Conservation (phyloP, 2,113 vertebrate genomes). For the Xiphias gladius region DNA sequence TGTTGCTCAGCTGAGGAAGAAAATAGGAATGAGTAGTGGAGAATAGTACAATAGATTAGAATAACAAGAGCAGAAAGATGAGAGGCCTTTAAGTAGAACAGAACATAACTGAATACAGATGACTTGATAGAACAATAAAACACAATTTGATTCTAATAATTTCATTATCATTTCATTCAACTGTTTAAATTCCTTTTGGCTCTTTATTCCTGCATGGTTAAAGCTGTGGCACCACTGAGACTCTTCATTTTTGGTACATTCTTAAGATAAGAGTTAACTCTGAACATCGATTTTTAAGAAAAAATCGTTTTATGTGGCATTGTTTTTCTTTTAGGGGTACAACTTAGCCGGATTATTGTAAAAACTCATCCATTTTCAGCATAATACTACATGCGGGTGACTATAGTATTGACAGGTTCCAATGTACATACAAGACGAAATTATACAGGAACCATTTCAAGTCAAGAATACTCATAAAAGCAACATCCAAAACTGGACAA, state of each 20-base stretch:
- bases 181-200: not conserved
- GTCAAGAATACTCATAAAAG: not conserved
- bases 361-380: too few relatives aligned
- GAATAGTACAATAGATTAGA: not conserved
- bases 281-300: not conserved
- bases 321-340: too few relatives aligned
- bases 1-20: conserved; percentile 16
- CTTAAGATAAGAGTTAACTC: not conserved
- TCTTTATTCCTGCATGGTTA: not conserved
- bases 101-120: too few relatives aligned
- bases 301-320: not conserved
- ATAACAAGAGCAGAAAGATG: not conserved
- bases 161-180: not conserved
- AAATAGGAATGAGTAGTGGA: not conserved
- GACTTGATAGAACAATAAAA: too few relatives aligned
- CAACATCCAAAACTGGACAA: not conserved
- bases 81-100: not conserved
- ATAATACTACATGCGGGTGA: not conserved
- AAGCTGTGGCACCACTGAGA: too few relatives aligned
- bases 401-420: not conserved
- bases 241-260: not conserved
- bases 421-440: not conserved
- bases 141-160: not conserved
- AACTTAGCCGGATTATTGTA: too few relatives aligned
- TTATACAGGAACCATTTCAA: not conserved